phyloP scores from a whole-genome alignment of 2,113 vertebrate genomes.

The Ramphastos sulfuratus region DNA sequence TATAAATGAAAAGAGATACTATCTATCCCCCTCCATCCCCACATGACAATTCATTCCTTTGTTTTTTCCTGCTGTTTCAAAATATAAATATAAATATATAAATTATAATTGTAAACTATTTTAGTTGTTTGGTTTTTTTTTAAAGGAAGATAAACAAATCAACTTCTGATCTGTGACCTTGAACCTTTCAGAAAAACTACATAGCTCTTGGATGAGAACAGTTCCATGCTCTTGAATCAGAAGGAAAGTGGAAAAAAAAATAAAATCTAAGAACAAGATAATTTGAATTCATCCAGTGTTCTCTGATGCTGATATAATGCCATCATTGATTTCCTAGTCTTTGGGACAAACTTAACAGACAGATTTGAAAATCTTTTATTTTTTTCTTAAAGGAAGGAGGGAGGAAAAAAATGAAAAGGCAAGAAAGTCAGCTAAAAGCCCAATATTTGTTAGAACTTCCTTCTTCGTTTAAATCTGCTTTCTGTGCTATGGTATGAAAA shows the following conservation, averaged over 20 bases:
- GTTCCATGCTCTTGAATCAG: neutral
- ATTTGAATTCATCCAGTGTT: neutral
- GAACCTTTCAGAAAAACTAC: neutral
- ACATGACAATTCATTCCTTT: neutral
- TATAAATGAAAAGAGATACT: slow-evolving; percentile 1
- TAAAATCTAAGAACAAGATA: neutral
- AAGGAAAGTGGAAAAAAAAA: neutral
- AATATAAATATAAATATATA: neutral
- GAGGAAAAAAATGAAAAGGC: neutral
- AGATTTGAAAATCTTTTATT: neutral
- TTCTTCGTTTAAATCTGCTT: neutral
- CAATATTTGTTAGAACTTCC: neutral
- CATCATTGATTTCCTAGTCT: neutral
- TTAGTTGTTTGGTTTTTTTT: neutral
- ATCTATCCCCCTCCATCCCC: neutral
- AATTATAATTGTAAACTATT: neutral
- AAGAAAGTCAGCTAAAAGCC: neutral
- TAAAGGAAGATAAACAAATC: neutral
- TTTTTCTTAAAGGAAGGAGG: neutral
- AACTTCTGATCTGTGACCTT: neutral
- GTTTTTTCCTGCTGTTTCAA: neutral
- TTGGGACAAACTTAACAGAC: neutral
- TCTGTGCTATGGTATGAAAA: neutral
- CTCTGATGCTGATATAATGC: neutral
- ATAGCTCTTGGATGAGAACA: neutral